These are phyloP conservation scores for Argyresthia goedartella DNA, from an alignment of 2,888 invertebrate genomes.

Conservation along the genomic window DNA sequence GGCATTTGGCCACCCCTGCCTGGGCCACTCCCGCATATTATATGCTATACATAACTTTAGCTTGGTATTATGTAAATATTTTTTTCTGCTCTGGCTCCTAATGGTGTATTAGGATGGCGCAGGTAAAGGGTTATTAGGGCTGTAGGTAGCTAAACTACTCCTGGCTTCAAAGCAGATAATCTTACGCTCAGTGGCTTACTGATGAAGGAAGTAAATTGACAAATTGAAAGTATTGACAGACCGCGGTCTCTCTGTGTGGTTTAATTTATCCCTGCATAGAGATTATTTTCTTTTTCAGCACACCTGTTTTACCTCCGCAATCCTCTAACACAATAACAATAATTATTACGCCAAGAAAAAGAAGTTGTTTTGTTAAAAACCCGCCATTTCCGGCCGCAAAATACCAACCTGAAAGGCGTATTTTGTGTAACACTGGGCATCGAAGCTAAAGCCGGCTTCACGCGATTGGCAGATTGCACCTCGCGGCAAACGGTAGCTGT, in stretches of 20 bases:
- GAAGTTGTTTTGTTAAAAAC: background rate
- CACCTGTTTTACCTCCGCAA: too few relatives aligned
- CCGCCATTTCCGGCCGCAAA: too few relatives aligned
- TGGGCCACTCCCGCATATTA: slow-evolving; percentile 17
- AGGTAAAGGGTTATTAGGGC: background rate
- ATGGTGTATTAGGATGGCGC: background rate
- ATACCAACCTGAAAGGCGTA: too few relatives aligned
- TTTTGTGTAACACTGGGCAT: background rate
- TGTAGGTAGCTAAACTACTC: too few relatives aligned
- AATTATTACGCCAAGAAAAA: background rate
- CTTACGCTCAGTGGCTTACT: too few relatives aligned
- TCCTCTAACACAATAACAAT: background rate
- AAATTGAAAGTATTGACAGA: too few relatives aligned
- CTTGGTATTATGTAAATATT: slow-evolving; percentile 7
- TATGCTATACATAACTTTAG: background rate
- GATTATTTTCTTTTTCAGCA: too few relatives aligned
- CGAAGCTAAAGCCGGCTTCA: background rate
- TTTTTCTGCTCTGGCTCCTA: background rate
- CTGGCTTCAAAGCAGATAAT: too few relatives aligned
- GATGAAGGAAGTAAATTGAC: too few relatives aligned
- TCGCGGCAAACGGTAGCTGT: slow-evolving; percentile 23
- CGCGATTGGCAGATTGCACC: slow-evolving; percentile 13
- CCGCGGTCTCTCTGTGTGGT: too few relatives aligned
- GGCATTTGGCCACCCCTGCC: slow-evolving; percentile 32
- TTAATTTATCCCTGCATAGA: too few relatives aligned